Base-by-base conservation (phyloP, 2,113 vertebrate genomes). In the Tautogolabrus adspersus region DNA sequence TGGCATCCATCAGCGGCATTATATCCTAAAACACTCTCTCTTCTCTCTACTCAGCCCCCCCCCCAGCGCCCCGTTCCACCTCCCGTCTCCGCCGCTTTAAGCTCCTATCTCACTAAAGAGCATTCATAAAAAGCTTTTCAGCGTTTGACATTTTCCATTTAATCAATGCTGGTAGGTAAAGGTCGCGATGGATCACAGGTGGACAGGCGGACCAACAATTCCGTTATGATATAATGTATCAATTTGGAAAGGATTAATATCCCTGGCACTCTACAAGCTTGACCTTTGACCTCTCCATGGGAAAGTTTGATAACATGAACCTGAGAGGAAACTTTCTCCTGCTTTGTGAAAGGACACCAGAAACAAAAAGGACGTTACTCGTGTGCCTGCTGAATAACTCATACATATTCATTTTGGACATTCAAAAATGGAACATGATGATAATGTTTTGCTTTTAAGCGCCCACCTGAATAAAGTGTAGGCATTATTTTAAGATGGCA, bases 121-220 rank as follows among this genome's bases (percentile, higher is more conserved):
- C 81, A 65, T 84, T 91, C 88, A 89, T 78, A 81, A 91, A 91
- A 90, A 64, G 86, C 87, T 89, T 90, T 80, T 87, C 80, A 86
- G 79, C 81, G 9, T 88, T 88, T 92, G 90, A 91, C 91, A 93
- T 93, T 92, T 91, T 87, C 89, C 87, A 88, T 92, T 92, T 92
- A 91, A 93, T 93, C 91, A 91, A 79, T 83, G 85, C 19, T 9
- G 30, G 47, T 13, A 72, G 77, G 67, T 82, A 93, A 93, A 93
- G 92, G 91, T 57, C 90, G 80, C 44, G n/a, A 2, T 23, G 75
- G 89, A 89, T 87, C 89, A 83, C 85, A 83, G 85, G 88, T 86
- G 89, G 85, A 88, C 88, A 49, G 76, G 78, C 77, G 63, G 6
- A 80, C 55, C 73, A 73, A 85, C 86, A 85, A 77, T 71, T 58